These are phyloP conservation scores for Gastrophysa polygoni DNA, from an alignment of 2,888 invertebrate species.

Conservation along the genomic window DNA sequence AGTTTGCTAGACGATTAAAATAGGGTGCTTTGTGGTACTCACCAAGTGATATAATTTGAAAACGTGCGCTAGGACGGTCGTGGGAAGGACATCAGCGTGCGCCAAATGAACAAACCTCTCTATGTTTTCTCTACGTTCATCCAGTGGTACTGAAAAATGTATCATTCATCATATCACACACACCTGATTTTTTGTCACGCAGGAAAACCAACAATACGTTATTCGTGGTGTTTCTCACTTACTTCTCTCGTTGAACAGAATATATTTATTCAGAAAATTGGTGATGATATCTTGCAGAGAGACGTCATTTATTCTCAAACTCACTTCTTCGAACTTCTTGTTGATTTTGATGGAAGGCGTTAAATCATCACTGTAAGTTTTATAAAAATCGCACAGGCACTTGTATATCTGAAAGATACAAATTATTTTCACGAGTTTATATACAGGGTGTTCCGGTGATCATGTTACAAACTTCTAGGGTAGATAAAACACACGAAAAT, in stretches of 20 bases:
- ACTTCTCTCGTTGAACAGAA: conserved; percentile 18
- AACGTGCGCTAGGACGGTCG: conserved; percentile 12
- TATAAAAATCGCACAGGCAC: conserved; percentile 16
- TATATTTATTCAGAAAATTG: conserved; percentile 14
- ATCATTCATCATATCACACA: not conserved
- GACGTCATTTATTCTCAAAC: conserved; percentile 14
- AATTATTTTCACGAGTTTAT: too few species aligned
- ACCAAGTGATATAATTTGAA: conserved; percentile 24
- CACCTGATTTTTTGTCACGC: too few species aligned
- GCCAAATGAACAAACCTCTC: conserved; percentile 19
- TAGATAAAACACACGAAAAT: too few species aligned
- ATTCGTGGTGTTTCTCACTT: not conserved
- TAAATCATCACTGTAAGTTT: conserved; percentile 18
- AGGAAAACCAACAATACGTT: too few species aligned
- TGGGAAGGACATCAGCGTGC: conserved; percentile 12
- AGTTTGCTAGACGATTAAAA: not conserved
- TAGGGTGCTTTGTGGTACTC: not conserved
- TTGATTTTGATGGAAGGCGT: conserved; percentile 15
- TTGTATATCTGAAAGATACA: conserved; percentile 18
- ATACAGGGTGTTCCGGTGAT: too few species aligned
- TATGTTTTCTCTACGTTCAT: conserved; percentile 12
- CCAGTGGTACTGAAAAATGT: conserved; percentile 19
- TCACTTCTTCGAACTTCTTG: conserved; percentile 17
- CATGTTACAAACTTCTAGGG: too few species aligned
- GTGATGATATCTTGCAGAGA: conserved; percentile 11